These are phyloP conservation scores for Drosophila cyrtoloma DNA, from an alignment of 2,888 invertebrate species.

Conservation along the genomic window DNA sequence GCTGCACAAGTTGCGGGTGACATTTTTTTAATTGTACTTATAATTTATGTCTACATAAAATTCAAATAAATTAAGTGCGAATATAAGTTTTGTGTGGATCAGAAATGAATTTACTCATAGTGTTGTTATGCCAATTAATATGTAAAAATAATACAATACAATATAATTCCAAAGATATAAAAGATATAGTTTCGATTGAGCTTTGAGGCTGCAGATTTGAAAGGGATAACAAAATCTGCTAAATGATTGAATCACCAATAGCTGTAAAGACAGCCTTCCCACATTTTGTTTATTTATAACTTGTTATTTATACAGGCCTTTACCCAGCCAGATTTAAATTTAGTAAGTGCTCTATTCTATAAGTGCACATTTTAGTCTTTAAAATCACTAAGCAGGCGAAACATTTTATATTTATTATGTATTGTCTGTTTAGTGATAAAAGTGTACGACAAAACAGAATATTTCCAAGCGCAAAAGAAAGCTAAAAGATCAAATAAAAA, in stretches of 20 bases:
- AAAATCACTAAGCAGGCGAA: too few relatives aligned
- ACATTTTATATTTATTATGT: too few relatives aligned
- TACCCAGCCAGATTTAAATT: not conserved
- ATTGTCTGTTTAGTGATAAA: too few relatives aligned
- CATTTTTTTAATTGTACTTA: not conserved
- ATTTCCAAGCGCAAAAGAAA: not conserved
- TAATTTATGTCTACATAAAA: not conserved
- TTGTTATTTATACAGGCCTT: too few relatives aligned
- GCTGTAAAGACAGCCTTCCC: too few relatives aligned
- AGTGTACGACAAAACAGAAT: not conserved
- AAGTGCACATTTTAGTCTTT: not conserved
- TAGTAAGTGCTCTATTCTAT: not conserved
- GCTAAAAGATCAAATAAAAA: not conserved
- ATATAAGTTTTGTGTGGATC: not conserved
- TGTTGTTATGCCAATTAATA: not conserved
- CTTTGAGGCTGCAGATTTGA: not conserved
- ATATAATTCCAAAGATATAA: too few relatives aligned
- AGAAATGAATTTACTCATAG: not conserved
- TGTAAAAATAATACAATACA: too few relatives aligned
- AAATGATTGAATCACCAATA: not conserved
- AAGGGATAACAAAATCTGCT: not conserved
- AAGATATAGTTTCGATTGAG: too few relatives aligned
- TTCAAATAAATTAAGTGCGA: not conserved
- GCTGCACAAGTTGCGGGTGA: not conserved
- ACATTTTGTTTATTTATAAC: too few relatives aligned